Evolutionary conservation across 2,888 invertebrate genomes (phyloP).

Genomic region (Anagyrus pseudococci): DNA sequence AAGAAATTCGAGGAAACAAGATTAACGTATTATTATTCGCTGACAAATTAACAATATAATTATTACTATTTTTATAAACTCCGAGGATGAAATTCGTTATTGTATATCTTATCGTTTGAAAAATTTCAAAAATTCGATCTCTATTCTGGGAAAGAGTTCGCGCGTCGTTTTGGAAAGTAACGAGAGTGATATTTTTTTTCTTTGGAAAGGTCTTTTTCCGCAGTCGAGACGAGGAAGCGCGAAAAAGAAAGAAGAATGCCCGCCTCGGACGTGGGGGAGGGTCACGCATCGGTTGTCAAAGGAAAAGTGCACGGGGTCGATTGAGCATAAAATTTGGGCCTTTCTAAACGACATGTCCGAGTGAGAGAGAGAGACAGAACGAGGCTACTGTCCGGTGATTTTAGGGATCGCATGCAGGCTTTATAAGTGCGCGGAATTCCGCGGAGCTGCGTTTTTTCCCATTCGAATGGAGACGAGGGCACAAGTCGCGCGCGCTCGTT

Average conservation of each 20-base stretch:
- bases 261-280: too few species aligned
- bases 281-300: slow-evolving; percentile 30
- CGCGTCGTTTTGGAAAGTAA: too few species aligned
- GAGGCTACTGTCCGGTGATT: slow-evolving; percentile 24
- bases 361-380: slow-evolving; percentile 8
- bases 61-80: too few species aligned
- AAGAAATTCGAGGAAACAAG: too few species aligned
- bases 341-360: slow-evolving; percentile 16
- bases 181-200: neutral
- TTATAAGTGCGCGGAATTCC: slow-evolving; percentile 28
- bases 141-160: too few species aligned
- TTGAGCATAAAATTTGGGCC: slow-evolving; percentile 30
- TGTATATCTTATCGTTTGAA: too few species aligned
- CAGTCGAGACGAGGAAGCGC: neutral
- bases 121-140: too few species aligned
- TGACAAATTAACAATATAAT: too few species aligned
- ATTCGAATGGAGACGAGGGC: neutral
- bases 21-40: too few species aligned
- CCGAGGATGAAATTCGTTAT: too few species aligned
- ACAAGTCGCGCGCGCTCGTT: slow-evolving; percentile 1
- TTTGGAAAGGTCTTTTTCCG: neutral
- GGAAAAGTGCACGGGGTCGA: slow-evolving; percentile 33
- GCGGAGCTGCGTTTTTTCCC: slow-evolving; percentile 6
- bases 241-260: slow-evolving; percentile 5
- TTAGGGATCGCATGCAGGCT: slow-evolving; percentile 4